Percentiles rank a stretch among this genome's conserved stretches.
Evolutionary conservation across 2,888 invertebrate genomes (phyloP).

Genomic region (Ischnura elegans): DNA sequence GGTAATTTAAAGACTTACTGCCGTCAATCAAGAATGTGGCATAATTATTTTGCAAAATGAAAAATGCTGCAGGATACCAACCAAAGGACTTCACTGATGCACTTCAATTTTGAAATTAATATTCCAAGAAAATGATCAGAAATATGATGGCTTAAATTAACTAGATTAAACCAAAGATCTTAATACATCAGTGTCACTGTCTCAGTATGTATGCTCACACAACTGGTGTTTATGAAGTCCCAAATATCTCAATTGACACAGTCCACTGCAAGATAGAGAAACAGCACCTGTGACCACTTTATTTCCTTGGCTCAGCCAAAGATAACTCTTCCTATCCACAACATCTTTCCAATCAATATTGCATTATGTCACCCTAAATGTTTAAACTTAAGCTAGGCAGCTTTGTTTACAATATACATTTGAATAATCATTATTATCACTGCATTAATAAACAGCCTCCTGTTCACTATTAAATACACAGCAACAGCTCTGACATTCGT

Average conservation of each 20-base stretch:
- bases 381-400: constrained; percentile 57
- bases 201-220: constrained; percentile 48
- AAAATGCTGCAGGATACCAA: neutral
- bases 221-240: constrained; percentile 50
- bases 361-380: constrained; percentile 62
- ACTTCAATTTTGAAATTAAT: neutral
- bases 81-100: neutral
- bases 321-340: constrained; percentile 35
- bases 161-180: neutral
- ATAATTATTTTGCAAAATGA: neutral
- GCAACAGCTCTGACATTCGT: constrained; percentile 66
- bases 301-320: constrained; percentile 46
- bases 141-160: constrained; percentile 14
- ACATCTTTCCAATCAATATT: constrained; percentile 64
- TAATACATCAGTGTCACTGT: constrained; percentile 56
- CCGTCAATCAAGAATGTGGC: neutral
- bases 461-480: constrained; percentile 64
- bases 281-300: constrained; percentile 57
- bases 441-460: constrained; percentile 66
- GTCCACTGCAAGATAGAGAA: constrained; percentile 48
- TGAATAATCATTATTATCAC: constrained; percentile 61
- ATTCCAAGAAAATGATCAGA: constrained; percentile 28
- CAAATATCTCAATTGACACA: constrained; percentile 39
- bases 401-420: constrained; percentile 62
- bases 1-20: constrained; percentile 1